Conservation (phyloP, 2,888 invertebrate species). For the Euplagia quadripunctaria region DNA sequence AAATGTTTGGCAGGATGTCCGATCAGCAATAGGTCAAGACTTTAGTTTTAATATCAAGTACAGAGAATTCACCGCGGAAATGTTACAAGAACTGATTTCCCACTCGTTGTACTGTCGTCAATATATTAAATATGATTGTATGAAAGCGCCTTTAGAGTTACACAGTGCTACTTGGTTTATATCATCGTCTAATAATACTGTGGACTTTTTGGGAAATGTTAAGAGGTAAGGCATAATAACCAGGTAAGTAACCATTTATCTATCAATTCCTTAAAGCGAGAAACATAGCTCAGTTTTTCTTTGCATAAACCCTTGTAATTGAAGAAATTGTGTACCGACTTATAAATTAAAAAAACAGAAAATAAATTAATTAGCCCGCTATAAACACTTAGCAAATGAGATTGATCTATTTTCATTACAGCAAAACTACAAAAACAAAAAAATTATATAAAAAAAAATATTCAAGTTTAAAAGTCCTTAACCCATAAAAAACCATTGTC, state of each 20-base stretch:
- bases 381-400: too few relatives aligned
- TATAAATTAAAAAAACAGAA: too few relatives aligned
- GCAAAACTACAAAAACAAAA: too few relatives aligned
- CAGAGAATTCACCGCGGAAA: constrained; percentile 95
- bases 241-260: background rate
- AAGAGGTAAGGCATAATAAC: constrained; percentile 87
- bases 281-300: background rate
- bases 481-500: too few relatives aligned
- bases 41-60: constrained; percentile 95
- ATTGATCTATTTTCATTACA: too few relatives aligned
- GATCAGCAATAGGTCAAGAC: constrained; percentile 92
- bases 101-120: constrained; percentile 96
- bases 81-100: constrained; percentile 96
- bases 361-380: too few relatives aligned
- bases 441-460: too few relatives aligned
- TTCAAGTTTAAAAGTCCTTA: too few relatives aligned
- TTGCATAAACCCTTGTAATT: background rate
- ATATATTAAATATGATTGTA: constrained; percentile 96
- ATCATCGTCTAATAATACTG: constrained; percentile 93
- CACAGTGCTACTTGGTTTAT: constrained; percentile 96
- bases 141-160: constrained; percentile 94
- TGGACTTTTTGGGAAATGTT: constrained; percentile 94
- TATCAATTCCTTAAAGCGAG: background rate
- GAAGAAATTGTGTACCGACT: too few relatives aligned
- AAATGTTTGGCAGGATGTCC: constrained; percentile 88